Percentiles rank a stretch among this genome's conserved stretches.
phyloP scores from a whole-genome alignment of 2,797 vertebrate genomes.

The Sebastes reedi region DNA sequence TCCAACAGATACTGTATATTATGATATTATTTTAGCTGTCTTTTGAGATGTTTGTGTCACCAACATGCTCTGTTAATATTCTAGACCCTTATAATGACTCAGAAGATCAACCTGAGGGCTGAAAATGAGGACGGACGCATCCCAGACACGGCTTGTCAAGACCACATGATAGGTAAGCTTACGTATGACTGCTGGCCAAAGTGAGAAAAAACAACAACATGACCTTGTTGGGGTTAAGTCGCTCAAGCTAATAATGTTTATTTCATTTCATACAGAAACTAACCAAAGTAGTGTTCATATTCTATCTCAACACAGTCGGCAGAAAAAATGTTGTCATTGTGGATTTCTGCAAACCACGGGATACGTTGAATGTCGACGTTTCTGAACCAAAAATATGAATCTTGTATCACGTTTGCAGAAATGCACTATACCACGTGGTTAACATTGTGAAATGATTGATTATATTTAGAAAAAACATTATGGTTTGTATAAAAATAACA shows the following conservation, averaged over 20 bases:
- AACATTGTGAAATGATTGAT: too few relatives aligned
- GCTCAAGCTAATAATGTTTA: neutral
- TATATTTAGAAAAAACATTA: too few relatives aligned
- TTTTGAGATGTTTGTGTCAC: neutral
- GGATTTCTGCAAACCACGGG: too few relatives aligned
- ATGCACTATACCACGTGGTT: too few relatives aligned
- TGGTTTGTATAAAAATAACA: too few relatives aligned
- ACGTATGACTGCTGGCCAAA: neutral
- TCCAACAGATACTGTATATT: neutral
- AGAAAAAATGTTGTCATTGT: too few relatives aligned
- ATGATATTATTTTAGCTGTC: neutral
- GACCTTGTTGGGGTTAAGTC: neutral
- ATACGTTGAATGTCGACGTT: too few relatives aligned
- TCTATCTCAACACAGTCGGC: too few relatives aligned
- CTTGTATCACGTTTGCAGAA: too few relatives aligned
- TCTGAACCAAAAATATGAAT: too few relatives aligned
- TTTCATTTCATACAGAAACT: neutral
- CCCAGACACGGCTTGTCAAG: conserved; percentile 85
- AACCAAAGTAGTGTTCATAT: neutral
- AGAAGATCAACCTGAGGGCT: conserved; percentile 78
- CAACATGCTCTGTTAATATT: conserved; percentile 24
- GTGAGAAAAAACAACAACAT: neutral
- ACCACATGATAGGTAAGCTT: conserved; percentile 87
- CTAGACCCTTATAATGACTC: conserved; percentile 82
- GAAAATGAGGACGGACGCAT: conserved; percentile 83